Evolutionary conservation across 2,113 vertebrate species (phyloP).

Genomic region (Trematocara variabile): DNA sequence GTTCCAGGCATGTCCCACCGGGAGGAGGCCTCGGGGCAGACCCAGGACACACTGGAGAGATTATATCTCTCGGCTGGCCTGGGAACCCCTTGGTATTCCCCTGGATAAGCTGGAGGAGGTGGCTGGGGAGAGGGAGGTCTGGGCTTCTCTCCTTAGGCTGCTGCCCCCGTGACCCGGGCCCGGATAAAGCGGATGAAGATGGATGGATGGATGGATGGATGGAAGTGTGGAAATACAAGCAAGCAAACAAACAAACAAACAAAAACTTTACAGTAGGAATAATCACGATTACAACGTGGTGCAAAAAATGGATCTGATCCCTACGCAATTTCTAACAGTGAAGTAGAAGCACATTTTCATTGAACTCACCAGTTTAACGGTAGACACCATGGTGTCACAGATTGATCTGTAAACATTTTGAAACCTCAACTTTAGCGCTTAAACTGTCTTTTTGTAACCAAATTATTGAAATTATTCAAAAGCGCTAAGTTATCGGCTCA

Average conservation of each 20-base stretch:
- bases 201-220: not conserved
- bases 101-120: not conserved
- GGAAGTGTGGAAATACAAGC: not conserved
- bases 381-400: not conserved
- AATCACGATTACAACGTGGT: not conserved
- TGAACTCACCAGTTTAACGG: not conserved
- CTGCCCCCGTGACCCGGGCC: rapidly evolving
- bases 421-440: not conserved
- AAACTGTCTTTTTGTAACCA: not conserved
- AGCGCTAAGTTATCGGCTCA: not conserved
- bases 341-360: not conserved
- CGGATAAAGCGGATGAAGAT: not conserved
- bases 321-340: not conserved
- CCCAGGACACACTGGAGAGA: not conserved
- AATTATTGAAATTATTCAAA: not conserved
- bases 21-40: too few species aligned
- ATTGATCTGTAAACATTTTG: not conserved
- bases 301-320: not conserved
- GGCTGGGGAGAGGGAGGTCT: not conserved
- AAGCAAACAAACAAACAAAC: not conserved
- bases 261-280: not conserved
- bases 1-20: too few species aligned
- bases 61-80: not conserved
- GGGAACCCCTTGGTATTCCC: not conserved
- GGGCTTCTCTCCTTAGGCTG: not conserved